A percentile compares a stretch with the other conserved stretches of the same genome.
phyloP scores from a whole-genome alignment of 2,797 vertebrate genomes.

The Alca torda region DNA sequence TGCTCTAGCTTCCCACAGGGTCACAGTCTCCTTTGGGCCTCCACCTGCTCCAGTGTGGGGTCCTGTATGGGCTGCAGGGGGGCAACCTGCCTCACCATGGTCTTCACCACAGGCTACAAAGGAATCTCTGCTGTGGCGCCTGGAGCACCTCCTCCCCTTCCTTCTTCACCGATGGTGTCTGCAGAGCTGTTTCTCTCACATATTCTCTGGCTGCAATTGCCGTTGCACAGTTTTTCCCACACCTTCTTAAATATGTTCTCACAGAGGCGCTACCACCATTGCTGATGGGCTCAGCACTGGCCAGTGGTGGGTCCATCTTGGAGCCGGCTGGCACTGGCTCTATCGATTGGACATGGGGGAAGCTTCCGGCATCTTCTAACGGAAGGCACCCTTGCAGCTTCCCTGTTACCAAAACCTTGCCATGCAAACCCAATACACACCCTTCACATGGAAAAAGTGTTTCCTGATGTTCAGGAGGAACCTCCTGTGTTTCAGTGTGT shows the following conservation, averaged over 20 bases:
- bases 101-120: neutral
- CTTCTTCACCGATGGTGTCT: neutral
- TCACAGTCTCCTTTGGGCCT: neutral
- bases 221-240: too few species aligned
- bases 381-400: neutral
- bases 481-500: neutral
- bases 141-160: neutral
- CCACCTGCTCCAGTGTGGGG: neutral
- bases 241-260: neutral
- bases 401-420: neutral
- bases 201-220: too few species aligned
- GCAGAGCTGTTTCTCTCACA: neutral
- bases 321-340: neutral
- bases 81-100: neutral
- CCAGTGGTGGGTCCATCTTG: accelerated
- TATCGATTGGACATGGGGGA: accelerated
- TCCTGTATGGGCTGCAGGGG: too few species aligned
- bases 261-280: accelerated
- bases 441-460: neutral
- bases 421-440: neutral
- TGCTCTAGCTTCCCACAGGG: too few species aligned
- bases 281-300: neutral
- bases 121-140: neutral
- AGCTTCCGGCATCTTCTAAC: neutral
- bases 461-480: neutral